phyloP scores from a whole-genome alignment of 2,113 vertebrate genomes.

The Catharus fuscescens region DNA sequence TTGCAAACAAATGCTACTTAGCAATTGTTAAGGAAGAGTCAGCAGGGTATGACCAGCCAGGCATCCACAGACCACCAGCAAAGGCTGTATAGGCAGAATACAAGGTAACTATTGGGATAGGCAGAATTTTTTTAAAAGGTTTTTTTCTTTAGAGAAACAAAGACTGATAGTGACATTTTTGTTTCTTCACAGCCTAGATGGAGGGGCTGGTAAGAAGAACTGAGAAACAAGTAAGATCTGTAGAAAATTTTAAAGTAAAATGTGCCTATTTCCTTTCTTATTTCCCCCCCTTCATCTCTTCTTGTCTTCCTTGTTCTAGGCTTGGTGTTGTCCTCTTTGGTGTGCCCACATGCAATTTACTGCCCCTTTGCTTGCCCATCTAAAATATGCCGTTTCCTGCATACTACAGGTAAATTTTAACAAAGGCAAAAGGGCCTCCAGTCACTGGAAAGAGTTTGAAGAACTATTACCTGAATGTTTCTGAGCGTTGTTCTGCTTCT shows the following conservation, averaged over 20 bases:
- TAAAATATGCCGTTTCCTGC: neutral
- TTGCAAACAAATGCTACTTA: neutral
- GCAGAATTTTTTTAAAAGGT: neutral
- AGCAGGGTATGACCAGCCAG: neutral
- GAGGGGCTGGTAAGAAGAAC: neutral
- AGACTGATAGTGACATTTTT: neutral
- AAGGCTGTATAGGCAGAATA: neutral
- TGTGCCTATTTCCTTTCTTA: neutral
- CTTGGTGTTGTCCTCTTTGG: neutral
- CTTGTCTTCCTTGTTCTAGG: neutral
- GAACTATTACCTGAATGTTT: neutral
- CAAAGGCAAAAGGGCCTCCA: neutral
- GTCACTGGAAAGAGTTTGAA: neutral
- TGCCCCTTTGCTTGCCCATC: neutral
- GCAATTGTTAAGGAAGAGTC: neutral
- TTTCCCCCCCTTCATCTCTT: neutral
- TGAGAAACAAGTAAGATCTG: neutral
- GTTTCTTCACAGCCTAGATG: neutral
- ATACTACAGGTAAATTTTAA: constrained; percentile 26
- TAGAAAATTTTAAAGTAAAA: neutral
- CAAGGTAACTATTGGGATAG: neutral
- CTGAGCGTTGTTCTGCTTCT: neutral
- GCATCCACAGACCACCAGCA: neutral
- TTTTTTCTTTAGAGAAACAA: neutral
- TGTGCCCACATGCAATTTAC: neutral